Base-by-base conservation (phyloP, 2,888 invertebrate species). In the Trichogramma dendrolimi region DNA sequence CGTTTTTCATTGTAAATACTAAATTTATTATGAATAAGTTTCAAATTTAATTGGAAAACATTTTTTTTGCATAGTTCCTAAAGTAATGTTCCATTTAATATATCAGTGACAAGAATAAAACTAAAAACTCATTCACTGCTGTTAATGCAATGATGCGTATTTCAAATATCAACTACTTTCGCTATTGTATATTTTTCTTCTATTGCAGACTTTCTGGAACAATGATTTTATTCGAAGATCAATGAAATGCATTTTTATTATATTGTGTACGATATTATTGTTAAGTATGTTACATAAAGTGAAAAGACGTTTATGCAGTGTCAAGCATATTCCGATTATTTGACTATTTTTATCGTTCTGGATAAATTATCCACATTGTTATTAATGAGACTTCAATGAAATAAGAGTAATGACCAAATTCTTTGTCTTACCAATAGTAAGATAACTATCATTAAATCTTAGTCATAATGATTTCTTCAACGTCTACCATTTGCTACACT, bases 401-500 rank as follows among this genome's bases (percentile, higher is more conserved):
- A 58, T 58, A 47, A 61, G 48, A 57, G 64, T 56, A 42, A 11
- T 56, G 66, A 66, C 60, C 64, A 61, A 64, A 62, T 61, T 67
- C 58, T 58, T 63, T 55, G 58, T 59, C 62, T 63, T 63, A 63
- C 57, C 56, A 65, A 65, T 58, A 27, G 54, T 58, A 60, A 40
- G 55, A 11, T 61, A 27, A 61, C 57, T 50, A 60, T 7, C 8
- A 11, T n/a, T 52, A 27, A 27, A 60, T 10, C n/a, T 61, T 57
- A 63, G 54, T 60, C 50, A 57, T 54, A 61, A 61, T 58, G 58
- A 41, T 65, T 63, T 67, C 54, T 55, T 61, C 60, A 60, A 59
- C 61, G 61, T 52, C 51, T 64, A 60, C 59, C 63, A 60, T 64
- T 39, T 61, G 61, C 59, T 65, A 63, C 70, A 69, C 71, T 68